Base-by-base conservation (phyloP, 2,113 vertebrate genomes). In the Cyanoramphus novaezelandiae region DNA sequence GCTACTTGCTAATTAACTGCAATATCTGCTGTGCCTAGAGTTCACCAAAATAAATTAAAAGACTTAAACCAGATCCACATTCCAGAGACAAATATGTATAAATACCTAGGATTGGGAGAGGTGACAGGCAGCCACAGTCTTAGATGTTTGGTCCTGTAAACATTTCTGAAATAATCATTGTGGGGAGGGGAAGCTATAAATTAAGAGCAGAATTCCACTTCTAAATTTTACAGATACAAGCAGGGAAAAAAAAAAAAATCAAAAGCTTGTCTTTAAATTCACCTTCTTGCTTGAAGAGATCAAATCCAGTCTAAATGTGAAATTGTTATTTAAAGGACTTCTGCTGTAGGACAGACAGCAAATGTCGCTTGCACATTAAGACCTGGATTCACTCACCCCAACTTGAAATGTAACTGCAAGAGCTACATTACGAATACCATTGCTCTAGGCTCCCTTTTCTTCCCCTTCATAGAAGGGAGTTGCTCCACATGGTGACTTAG, bases 281-380 rank as follows among this genome's bases (percentile, higher is more conserved):
- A 90, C 46, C 7, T 79, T 46, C 37, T 80, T 79, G n/a, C 59
- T 68, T 93, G 63, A 90, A 72, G 50, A 88, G 52, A 82, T 60
- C 62, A 88, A 86, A 93, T 28, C 13, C 46, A 88, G 16, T 75
- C 59, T 64, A 86, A 78, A 92, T 16, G 15, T 37, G 24, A 44
- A 68, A 87, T 80, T 95, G 78, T 79, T 85, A 88, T 85, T 91
- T 82, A 80, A 82, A 94, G 49, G 68, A 94, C 31, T 82, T 89
- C 21, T 72, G 64, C 74, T 87, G 59, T 59, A 90, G 31, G 46
- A 68, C 44, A 83, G 11, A 88, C 17, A 57, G 39, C 65, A 89
- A 92, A 96, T 46, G 28, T 76, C 75, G 91, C 70, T 82, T 70
- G 70, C n/a, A 29, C 59, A 59, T 72, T 65, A 91, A 92, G 69